Percentiles rank a stretch among this genome's conserved stretches.
Evolutionary conservation across 2,113 vertebrate species (phyloP).

Genomic region (Phalacrocorax aristotelis): DNA sequence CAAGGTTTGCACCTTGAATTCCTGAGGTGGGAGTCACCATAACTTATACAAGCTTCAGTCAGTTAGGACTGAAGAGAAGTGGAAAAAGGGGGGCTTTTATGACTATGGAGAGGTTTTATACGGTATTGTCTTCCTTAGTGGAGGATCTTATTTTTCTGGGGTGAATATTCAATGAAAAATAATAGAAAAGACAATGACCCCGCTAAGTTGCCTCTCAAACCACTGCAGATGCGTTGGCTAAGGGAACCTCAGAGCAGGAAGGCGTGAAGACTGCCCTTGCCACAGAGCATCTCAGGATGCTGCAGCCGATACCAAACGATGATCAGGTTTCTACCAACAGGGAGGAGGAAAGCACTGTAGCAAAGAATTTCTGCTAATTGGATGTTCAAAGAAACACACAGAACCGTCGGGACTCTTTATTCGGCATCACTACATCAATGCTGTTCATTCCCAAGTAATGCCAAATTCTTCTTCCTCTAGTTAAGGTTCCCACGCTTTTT

Average conservation of each 20-base stretch:
- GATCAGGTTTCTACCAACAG: not conserved
- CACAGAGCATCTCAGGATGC: not conserved
- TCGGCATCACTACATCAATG: rapidly evolving
- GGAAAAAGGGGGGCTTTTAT: rapidly evolving
- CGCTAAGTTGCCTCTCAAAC: not conserved
- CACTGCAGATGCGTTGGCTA: not conserved
- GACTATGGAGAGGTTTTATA: not conserved
- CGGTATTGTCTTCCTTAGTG: not conserved
- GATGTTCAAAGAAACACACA: not conserved
- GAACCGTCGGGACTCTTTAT: not conserved
- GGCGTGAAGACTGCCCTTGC: not conserved
- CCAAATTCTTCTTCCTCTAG: not conserved
- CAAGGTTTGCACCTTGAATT: not conserved
- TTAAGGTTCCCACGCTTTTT: not conserved
- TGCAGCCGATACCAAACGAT: not conserved
- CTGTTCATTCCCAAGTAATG: not conserved
- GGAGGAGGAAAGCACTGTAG: not conserved
- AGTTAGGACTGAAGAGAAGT: not conserved
- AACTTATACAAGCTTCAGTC: not conserved
- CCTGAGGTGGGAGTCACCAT: not conserved
- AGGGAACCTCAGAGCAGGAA: not conserved
- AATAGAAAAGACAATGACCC: not conserved
- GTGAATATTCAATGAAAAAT: not conserved
- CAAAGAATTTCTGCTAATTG: not conserved
- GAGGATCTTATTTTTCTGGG: not conserved